These are phyloP conservation scores for Onychomys arenicola DNA, from an alignment of 2,797 vertebrate genomes.

Conservation along the genomic window DNA sequence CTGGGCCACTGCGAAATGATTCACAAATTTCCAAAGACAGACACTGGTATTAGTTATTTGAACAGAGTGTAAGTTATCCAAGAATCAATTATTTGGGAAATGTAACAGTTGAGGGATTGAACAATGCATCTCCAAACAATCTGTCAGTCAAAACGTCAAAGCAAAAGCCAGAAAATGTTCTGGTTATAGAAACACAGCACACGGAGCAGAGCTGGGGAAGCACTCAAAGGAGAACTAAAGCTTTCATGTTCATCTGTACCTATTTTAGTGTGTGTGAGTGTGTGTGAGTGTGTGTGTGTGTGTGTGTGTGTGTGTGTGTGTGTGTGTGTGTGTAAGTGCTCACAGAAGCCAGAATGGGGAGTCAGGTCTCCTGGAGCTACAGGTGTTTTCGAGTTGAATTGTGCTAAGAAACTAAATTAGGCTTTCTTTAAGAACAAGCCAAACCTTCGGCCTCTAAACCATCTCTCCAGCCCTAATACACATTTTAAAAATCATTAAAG, in stretches of 20 bases:
- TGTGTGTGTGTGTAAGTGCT: neutral
- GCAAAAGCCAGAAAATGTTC: neutral
- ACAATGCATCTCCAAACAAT: neutral
- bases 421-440: neutral
- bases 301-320: neutral
- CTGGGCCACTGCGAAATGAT: neutral
- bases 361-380: neutral
- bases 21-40: neutral
- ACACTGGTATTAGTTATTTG: neutral
- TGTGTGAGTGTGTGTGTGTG: neutral
- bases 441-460: neutral
- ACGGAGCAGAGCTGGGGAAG: neutral
- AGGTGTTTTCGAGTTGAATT: neutral
- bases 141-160: conserved; percentile 13
- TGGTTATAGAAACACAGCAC: neutral
- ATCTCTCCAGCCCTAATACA: neutral
- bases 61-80: neutral
- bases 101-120: neutral
- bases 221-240: neutral
- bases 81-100: neutral
- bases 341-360: neutral
- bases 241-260: neutral
- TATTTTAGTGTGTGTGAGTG: neutral
- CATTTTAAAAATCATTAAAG: neutral
- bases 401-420: neutral